phyloP scores from a whole-genome alignment of 2,797 vertebrate genomes.

The Macropodus opercularis region DNA sequence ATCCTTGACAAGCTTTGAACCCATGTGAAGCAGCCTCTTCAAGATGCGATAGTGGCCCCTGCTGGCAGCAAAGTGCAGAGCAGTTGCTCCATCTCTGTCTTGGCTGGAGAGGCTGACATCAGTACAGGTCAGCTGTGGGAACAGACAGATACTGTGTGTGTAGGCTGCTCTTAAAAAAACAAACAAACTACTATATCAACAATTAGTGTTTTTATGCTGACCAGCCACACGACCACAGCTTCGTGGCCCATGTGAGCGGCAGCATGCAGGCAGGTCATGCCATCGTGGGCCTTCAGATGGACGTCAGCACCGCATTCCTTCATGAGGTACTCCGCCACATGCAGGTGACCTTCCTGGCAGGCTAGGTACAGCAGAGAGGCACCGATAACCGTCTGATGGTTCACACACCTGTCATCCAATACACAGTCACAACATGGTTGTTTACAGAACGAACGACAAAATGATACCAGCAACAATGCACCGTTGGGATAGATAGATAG shows the following conservation, averaged over 20 bases:
- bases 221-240: constrained; percentile 86
- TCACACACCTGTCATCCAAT: constrained; percentile 75
- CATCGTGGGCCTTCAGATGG: constrained; percentile 83
- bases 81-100: constrained; percentile 86
- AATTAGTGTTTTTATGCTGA: constrained; percentile 61
- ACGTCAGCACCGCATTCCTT: constrained; percentile 81
- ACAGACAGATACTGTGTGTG: background rate
- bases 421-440: background rate
- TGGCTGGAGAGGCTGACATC: constrained; percentile 75
- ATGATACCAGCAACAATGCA: too few relatives aligned
- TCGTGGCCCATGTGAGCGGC: constrained; percentile 86
- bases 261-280: constrained; percentile 87
- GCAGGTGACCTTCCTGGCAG: constrained; percentile 88
- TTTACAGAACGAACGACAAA: too few relatives aligned
- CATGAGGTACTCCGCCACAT: constrained; percentile 83
- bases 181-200: background rate
- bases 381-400: constrained; percentile 79
- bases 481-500: background rate
- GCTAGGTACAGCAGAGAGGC: constrained; percentile 87
- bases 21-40: constrained; percentile 81
- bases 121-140: constrained; percentile 78
- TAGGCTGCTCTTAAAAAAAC: accelerated
- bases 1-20: constrained; percentile 82
- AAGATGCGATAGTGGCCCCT: constrained; percentile 85
- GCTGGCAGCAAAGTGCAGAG: constrained; percentile 89